phyloP scores from a whole-genome alignment of 2,113 vertebrate genomes.

The Ploceus nigricollis region DNA sequence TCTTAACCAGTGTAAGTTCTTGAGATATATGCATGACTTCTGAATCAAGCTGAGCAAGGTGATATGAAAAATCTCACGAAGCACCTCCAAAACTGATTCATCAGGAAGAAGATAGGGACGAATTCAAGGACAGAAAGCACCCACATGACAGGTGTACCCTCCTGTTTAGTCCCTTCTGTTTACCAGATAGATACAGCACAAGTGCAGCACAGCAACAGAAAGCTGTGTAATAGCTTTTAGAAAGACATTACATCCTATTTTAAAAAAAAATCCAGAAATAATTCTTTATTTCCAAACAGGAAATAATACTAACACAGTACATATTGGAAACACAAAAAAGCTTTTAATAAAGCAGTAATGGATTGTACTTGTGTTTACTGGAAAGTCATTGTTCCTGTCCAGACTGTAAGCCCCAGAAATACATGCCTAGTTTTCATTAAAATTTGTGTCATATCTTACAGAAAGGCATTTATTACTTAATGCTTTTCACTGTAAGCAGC shows the following conservation, averaged over 20 bases:
- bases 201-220: background rate
- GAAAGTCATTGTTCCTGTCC: background rate
- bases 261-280: background rate
- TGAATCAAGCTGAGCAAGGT: background rate
- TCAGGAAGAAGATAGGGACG: accelerated
- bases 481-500: background rate
- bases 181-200: background rate
- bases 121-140: background rate
- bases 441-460: background rate
- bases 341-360: background rate
- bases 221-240: background rate
- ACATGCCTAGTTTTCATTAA: background rate
- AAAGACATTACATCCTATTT: background rate
- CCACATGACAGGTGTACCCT: background rate
- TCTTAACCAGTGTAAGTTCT: background rate
- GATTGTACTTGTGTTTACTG: background rate
- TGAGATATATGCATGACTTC: background rate
- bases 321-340: background rate
- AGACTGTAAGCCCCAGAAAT: background rate
- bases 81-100: background rate
- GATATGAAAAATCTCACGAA: background rate
- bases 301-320: background rate
- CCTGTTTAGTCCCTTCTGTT: background rate
- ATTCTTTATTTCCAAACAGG: background rate
- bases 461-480: background rate